Base-by-base conservation (phyloP, 2,888 invertebrate genomes). In the Harpalus rufipes region DNA sequence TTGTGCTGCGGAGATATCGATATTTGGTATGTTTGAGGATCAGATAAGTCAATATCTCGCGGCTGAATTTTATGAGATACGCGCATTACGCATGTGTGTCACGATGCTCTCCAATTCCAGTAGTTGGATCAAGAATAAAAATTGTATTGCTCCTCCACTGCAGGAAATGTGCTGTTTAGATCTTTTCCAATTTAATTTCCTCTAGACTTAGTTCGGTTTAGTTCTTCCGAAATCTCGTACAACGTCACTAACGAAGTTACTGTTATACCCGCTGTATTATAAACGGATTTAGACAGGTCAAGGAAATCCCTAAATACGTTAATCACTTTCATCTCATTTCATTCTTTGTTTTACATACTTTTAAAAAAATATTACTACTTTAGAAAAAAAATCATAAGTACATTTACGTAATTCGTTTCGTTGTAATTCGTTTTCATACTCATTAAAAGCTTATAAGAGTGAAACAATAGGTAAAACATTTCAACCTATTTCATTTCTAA, bases 31-130 rank as follows among this genome's bases (percentile, higher is more conserved):
- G 83, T 76, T 74, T 83, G 83, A 74, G 59, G 74, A 83, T 83
- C 76, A 74, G 83, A 83, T 83, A 83, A 83, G 83, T 83, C 83
- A 83, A 83, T 83, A 83, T 83, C 83, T 61, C 8, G 59, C 74
- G 76, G 83, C 74, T 59, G 61, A 76, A 59, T 83, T 83, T 83
- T 83, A 82, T 82, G 82, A 82, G 82, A 82, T 58, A 82, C 82
- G 82, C 25, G 76, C 76, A 61, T 83, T 83, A 83, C 74, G 83
- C 83, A 83, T 83, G 83, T 74, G 76, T 83, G 83, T 74, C 83
- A 61, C 74, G 83, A 39, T 58, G 83, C 32, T 56, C 39, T 25
- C 76, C 83, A 83, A 83, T 83, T 83, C 74, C 44, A 74, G 39
- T 74, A 41, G 39, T 58, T 74, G 61, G 39, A 76, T 61, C 32